A percentile compares a stretch with the other conserved stretches of the same genome.
Evolutionary conservation across 2,797 vertebrate genomes (phyloP).

Genomic region (Mormyrus proboscirostris): DNA sequence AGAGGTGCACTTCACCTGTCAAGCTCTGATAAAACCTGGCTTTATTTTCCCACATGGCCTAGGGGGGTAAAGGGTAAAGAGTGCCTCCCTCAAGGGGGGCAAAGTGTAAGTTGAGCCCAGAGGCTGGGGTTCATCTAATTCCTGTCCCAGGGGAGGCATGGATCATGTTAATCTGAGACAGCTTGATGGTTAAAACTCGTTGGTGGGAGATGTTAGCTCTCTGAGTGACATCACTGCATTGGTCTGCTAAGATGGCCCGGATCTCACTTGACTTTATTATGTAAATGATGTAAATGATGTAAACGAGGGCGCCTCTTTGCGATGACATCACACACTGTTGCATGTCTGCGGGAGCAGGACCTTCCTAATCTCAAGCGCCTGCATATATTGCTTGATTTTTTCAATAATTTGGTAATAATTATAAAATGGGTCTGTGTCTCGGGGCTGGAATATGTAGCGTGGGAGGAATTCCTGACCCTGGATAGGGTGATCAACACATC

Average conservation of each 20-base stretch:
- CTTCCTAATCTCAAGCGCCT: neutral
- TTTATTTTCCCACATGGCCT: neutral
- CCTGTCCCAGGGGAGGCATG: neutral
- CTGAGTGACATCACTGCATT: neutral
- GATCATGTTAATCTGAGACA: neutral
- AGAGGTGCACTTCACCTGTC: neutral
- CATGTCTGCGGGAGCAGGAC: neutral
- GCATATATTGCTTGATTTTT: neutral
- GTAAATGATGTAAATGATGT: neutral
- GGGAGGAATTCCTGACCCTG: neutral
- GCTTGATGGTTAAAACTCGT: neutral
- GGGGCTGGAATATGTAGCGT: neutral
- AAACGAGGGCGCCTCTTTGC: neutral
- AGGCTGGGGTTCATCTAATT: neutral
- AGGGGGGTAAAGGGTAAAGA: neutral
- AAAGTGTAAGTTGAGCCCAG: neutral
- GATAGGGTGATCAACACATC: slow-evolving; percentile 11
- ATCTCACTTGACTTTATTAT: neutral
- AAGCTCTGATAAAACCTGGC: neutral
- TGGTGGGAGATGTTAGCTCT: neutral
- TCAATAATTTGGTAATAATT: neutral
- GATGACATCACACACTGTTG: neutral
- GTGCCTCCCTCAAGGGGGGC: neutral
- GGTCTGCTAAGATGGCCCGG: neutral
- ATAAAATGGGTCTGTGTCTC: neutral